Conservation (phyloP, 2,888 invertebrate genomes). For the Allophyes oxyacanthae region DNA sequence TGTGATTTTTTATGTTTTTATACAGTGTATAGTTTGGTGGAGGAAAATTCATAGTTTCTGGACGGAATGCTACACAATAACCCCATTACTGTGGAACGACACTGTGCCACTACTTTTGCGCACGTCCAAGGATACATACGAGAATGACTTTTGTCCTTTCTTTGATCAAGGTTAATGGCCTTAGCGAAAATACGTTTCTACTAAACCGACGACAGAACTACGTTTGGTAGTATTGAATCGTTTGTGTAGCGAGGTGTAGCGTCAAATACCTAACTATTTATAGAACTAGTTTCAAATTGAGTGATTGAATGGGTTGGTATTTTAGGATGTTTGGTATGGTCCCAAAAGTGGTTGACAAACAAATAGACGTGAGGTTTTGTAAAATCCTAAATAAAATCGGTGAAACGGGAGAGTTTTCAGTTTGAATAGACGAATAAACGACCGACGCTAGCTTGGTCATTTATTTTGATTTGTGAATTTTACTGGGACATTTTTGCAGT, state of each 20-base stretch:
- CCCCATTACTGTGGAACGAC: slow-evolving; percentile 61
- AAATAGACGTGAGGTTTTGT: slow-evolving; percentile 34
- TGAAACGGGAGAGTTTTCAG: slow-evolving; percentile 23
- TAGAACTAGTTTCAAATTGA: slow-evolving; percentile 22
- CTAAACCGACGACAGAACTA: slow-evolving; percentile 59
- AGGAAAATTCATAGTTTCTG: slow-evolving; percentile 32
- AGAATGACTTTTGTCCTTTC: slow-evolving; percentile 59
- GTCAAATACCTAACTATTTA: slow-evolving; percentile 13
- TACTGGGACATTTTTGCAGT: slow-evolving; percentile 12
- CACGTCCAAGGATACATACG: slow-evolving; percentile 41
- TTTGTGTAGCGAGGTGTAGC: slow-evolving; percentile 23
- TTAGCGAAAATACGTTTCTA: slow-evolving; percentile 62
- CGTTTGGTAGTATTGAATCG: slow-evolving; percentile 39
- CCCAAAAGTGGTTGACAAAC: slow-evolving; percentile 40
- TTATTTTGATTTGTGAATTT: slow-evolving; percentile 46
- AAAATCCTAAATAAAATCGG: slow-evolving; percentile 27
- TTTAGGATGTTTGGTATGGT: slow-evolving; percentile 12
- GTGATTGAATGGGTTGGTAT: slow-evolving; percentile 20
- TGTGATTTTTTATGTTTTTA: slow-evolving; percentile 21
- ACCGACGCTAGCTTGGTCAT: slow-evolving; percentile 17
- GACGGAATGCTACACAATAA: slow-evolving; percentile 65
- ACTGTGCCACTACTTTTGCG: slow-evolving; percentile 55
- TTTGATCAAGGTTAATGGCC: slow-evolving; percentile 71
- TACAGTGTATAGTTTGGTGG: slow-evolving; percentile 12
- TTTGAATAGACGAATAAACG: slow-evolving; percentile 39